Percentiles rank a stretch among this genome's conserved stretches.
Evolutionary conservation across 2,888 invertebrate species (phyloP).

Genomic region (Metopia argyrocephala): DNA sequence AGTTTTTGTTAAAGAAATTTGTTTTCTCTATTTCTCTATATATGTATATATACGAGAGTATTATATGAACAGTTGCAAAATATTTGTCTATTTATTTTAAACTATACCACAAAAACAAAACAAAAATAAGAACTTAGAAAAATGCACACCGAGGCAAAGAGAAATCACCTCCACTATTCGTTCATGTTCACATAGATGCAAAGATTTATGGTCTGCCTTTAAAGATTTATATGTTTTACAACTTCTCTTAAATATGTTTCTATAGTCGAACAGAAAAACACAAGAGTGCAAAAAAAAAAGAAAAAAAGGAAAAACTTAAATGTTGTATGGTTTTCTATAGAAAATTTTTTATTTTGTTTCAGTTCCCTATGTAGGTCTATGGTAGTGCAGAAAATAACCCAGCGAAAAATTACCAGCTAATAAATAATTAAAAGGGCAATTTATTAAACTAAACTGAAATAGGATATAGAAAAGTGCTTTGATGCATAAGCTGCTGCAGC

Average conservation of each 20-base stretch:
- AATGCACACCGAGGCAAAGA: slow-evolving; percentile 13
- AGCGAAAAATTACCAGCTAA: neutral
- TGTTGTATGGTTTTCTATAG: slow-evolving; percentile 22
- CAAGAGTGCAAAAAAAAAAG: slow-evolving; percentile 5
- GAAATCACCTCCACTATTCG: slow-evolving; percentile 36
- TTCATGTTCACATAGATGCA: slow-evolving; percentile 34
- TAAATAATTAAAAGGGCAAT: neutral
- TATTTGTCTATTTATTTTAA: slow-evolving; percentile 58
- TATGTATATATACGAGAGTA: neutral
- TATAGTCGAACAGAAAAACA: slow-evolving; percentile 24
- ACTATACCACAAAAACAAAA: slow-evolving; percentile 1
- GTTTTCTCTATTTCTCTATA: neutral
- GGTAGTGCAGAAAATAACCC: neutral
- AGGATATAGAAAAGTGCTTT: too few relatives aligned
- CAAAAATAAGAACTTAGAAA: too few relatives aligned
- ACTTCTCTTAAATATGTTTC: slow-evolving; percentile 60
- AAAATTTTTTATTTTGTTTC: neutral
- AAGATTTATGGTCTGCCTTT: slow-evolving; percentile 66
- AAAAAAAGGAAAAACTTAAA: slow-evolving; percentile 29
- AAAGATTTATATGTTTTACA: slow-evolving; percentile 65
- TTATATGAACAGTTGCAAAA: slow-evolving; percentile 28
- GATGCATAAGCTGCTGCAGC: too few relatives aligned
- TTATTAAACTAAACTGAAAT: too few relatives aligned
- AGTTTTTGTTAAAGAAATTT: neutral
- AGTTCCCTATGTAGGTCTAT: slow-evolving; percentile 21